Percentiles rank a stretch among this genome's conserved stretches.
These are phyloP conservation scores for Heliocidaris tuberculata DNA, from an alignment of 35 echinoderm and acorn worm genomes.

Conservation along the genomic window DNA sequence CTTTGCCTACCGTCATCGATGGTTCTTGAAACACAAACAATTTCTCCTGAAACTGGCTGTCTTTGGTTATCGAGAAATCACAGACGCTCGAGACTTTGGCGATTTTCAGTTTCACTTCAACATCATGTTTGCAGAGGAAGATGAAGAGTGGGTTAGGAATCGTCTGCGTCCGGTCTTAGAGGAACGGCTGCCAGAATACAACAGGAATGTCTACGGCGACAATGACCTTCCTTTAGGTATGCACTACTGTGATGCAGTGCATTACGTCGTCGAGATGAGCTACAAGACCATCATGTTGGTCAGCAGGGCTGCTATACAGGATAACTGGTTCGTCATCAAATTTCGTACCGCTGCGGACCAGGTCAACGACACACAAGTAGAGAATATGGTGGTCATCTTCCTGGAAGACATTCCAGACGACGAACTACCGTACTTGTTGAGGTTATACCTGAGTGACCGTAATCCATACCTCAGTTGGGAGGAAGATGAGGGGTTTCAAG, in stretches of 20 bases:
- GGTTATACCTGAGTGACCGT: slow-evolving; percentile 14
- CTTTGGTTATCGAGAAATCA: neutral
- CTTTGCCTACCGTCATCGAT: neutral
- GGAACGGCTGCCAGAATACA: neutral
- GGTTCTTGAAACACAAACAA: neutral
- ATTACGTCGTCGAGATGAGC: neutral
- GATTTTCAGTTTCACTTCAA: neutral
- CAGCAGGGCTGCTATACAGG: neutral
- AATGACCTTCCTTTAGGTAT: neutral
- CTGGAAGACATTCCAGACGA: slow-evolving; percentile 34
- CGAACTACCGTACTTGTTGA: neutral
- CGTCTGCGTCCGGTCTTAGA: neutral
- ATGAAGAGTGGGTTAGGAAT: neutral
- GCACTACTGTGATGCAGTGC: neutral
- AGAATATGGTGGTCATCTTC: too few relatives aligned
- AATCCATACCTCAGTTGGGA: neutral
- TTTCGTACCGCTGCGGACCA: neutral
- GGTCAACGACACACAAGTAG: too few relatives aligned
- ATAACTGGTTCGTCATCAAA: neutral
- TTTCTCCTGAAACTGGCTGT: neutral
- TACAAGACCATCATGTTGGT: slow-evolving; percentile 1
- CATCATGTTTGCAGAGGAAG: neutral
- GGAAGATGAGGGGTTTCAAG: neutral
- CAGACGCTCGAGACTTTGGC: neutral
- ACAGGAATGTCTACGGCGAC: neutral